Conservation (phyloP, 2,888 invertebrate genomes). For the Isoperla grammatica region DNA sequence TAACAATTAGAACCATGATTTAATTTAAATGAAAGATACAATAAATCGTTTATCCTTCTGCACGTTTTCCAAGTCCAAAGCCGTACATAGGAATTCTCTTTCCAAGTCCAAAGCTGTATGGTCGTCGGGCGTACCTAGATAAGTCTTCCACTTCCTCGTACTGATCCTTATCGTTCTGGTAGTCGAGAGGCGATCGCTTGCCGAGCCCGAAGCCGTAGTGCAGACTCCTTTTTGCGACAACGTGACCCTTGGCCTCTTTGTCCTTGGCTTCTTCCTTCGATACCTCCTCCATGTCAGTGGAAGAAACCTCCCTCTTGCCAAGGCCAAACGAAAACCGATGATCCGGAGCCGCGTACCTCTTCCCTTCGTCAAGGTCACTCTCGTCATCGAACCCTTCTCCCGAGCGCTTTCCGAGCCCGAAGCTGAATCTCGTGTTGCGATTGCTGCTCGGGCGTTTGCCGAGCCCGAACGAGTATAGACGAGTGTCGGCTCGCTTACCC, state of each 20-base stretch:
- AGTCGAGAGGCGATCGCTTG: slow-evolving; percentile 39
- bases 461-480: slow-evolving; percentile 26
- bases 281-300: slow-evolving; percentile 22
- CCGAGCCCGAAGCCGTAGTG: slow-evolving; percentile 50
- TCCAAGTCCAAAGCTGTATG: slow-evolving; percentile 54
- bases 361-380: slow-evolving; percentile 14
- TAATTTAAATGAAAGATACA: background rate
- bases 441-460: slow-evolving; percentile 26
- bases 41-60: slow-evolving; percentile 19
- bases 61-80: slow-evolving; percentile 54
- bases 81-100: slow-evolving; percentile 49
- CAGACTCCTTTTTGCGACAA: slow-evolving; percentile 26
- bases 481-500: slow-evolving; percentile 46
- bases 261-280: slow-evolving; percentile 9
- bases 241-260: slow-evolving; percentile 8
- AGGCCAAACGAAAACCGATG: slow-evolving; percentile 45
- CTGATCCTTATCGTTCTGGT: background rate
- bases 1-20: too few relatives aligned
- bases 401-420: slow-evolving; percentile 29
- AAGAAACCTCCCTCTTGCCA: slow-evolving; percentile 46
- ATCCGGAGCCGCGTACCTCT: slow-evolving; percentile 16
- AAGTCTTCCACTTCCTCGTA: slow-evolving; percentile 14
- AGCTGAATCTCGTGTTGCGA: slow-evolving; percentile 22
- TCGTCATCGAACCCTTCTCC: slow-evolving; percentile 11
- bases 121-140: slow-evolving; percentile 24